Evolutionary conservation across 92 coral and sea anemone genomes (phyloP).

Genomic region (Bergia puertoricense): DNA sequence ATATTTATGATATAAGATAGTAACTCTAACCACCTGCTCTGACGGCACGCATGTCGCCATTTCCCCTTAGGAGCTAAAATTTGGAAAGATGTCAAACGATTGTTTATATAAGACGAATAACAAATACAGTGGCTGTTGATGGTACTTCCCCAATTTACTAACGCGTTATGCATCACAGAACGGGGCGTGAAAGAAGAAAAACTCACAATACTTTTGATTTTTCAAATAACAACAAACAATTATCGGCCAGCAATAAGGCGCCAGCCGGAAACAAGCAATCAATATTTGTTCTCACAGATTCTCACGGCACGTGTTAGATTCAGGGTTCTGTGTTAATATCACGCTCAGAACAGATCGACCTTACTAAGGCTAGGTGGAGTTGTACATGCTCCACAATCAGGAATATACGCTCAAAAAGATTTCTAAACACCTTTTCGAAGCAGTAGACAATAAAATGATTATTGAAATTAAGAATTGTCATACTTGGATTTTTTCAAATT

Average conservation of each 20-base stretch:
- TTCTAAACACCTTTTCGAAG: no score
- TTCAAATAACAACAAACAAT: background rate
- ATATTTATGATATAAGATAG: background rate
- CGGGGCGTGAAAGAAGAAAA: background rate
- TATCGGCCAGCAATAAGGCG: background rate
- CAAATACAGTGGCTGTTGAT: background rate
- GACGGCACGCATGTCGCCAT: background rate
- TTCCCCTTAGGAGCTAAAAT: no score
- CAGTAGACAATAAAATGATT: no score
- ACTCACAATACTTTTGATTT: background rate
- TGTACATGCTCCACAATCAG: background rate
- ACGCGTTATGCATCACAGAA: no score
- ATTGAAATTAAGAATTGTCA: no score
- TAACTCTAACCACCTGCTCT: slow-evolving; percentile 4
- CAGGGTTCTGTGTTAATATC: background rate
- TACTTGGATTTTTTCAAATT: no score
- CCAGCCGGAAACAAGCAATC: background rate
- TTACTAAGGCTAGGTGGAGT: background rate
- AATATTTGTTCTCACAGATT: background rate
- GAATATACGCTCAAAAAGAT: no score
- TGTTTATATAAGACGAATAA: background rate
- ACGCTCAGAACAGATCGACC: background rate
- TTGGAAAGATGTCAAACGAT: background rate
- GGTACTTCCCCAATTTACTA: background rate
- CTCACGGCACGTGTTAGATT: background rate